Evolutionary conservation across 2,888 invertebrate species (phyloP).

Genomic region (Neria commutata): DNA sequence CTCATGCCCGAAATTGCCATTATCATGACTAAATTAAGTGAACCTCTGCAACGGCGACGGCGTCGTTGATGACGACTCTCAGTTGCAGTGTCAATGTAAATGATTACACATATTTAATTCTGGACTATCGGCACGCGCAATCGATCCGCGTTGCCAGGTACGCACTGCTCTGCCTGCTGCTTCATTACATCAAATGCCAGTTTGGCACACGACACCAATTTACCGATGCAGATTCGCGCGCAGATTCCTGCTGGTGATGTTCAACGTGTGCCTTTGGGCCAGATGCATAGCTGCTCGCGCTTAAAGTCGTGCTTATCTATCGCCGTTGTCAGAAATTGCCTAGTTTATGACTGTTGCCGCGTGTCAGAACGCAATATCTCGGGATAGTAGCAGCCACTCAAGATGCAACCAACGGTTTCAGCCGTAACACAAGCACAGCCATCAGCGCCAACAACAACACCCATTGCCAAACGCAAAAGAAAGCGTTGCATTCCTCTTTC

Average conservation of each 20-base stretch:
- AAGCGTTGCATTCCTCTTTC: constrained; percentile 2
- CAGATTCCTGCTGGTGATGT: neutral
- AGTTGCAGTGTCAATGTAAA: constrained; percentile 13
- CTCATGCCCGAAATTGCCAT: no score
- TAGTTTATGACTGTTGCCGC: no score
- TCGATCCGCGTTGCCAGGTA: neutral
- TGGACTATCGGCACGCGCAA: neutral
- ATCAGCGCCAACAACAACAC: no score
- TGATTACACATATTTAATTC: neutral
- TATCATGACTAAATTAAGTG: no score
- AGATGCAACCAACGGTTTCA: neutral
- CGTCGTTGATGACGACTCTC: constrained; percentile 3
- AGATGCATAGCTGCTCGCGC: neutral
- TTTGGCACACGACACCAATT: constrained; percentile 23
- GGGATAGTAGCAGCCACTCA: neutral
- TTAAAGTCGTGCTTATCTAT: neutral
- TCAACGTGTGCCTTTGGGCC: no score
- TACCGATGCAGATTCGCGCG: neutral
- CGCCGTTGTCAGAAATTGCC: neutral
- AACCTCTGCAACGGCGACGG: neutral
- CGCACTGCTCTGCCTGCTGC: neutral
- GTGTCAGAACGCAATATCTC: neutral
- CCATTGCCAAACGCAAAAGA: constrained; percentile 13
- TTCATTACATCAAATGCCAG: constrained; percentile 21
- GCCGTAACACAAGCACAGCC: neutral